Conservation (phyloP, 2,888 invertebrate genomes). For the Gari tellinella region DNA sequence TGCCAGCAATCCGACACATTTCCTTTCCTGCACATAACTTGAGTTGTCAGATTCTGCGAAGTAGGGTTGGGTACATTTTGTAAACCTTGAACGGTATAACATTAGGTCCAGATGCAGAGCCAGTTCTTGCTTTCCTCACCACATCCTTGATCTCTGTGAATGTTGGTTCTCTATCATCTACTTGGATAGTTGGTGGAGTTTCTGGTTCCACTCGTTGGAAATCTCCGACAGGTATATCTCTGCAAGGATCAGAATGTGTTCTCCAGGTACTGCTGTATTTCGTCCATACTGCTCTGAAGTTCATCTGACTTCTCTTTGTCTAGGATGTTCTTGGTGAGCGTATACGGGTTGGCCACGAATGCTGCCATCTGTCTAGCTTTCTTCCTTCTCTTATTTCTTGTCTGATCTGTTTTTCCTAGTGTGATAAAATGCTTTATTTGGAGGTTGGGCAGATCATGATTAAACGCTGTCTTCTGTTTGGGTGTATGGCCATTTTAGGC, state of each 20-base stretch:
- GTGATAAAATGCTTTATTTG: background rate
- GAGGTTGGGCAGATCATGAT: background rate
- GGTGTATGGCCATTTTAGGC: background rate
- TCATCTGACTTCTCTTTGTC: background rate
- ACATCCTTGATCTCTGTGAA: background rate
- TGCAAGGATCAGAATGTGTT: no score
- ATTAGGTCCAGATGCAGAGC: background rate
- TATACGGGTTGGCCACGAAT: background rate
- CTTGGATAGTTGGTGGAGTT: background rate
- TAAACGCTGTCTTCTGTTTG: background rate
- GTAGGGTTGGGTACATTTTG: background rate
- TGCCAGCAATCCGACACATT: background rate
- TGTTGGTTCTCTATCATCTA: slow-evolving; percentile 3
- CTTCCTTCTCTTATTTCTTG: background rate
- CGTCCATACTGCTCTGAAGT: background rate
- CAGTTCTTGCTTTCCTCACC: background rate
- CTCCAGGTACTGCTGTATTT: background rate
- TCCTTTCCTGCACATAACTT: background rate
- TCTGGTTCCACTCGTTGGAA: background rate
- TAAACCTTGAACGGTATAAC: background rate
- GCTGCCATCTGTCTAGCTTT: background rate
- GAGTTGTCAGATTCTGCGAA: background rate
- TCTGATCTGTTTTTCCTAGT: background rate
- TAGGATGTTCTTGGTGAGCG: background rate
- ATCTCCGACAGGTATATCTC: background rate